phyloP scores from a whole-genome alignment of 1,140 invertebrate species.

The Chymomyza costata region DNA sequence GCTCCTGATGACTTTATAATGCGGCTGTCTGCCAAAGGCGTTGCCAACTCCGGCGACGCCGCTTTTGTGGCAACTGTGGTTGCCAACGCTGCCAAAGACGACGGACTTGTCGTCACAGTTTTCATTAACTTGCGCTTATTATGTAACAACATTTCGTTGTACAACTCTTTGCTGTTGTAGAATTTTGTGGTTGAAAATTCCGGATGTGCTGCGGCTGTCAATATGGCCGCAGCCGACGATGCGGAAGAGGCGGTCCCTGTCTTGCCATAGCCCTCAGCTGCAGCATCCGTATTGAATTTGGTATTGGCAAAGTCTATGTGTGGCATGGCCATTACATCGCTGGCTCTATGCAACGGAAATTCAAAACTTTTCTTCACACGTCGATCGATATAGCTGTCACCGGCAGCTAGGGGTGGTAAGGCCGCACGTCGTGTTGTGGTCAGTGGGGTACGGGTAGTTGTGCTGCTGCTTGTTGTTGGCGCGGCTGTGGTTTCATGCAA shows the following conservation, averaged over 20 bases:
- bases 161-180: slow-evolving; percentile 74
- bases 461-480: slow-evolving; percentile 11
- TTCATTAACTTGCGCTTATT: slow-evolving; percentile 67
- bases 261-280: neutral
- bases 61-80: slow-evolving; percentile 16
- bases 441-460: slow-evolving; percentile 19
- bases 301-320: slow-evolving; percentile 72
- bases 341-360: slow-evolving; percentile 58
- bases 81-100: neutral
- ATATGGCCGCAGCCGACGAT: neutral
- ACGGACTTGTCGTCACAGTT: slow-evolving; percentile 4
- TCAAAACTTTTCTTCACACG: slow-evolving; percentile 73
- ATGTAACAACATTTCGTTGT: slow-evolving; percentile 73
- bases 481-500: slow-evolving; percentile 39
- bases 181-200: slow-evolving; percentile 74
- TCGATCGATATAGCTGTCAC: slow-evolving; percentile 57
- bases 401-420: slow-evolving; percentile 20
- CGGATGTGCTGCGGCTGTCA: slow-evolving; percentile 43
- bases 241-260: neutral
- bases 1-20: slow-evolving; percentile 51
- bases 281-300: slow-evolving; percentile 63
- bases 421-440: neutral
- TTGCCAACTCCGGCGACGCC: too few species aligned
- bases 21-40: slow-evolving; percentile 24
- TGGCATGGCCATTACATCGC: slow-evolving; percentile 56